Percentiles rank a stretch among this genome's conserved stretches.
Conservation (phyloP, 2,888 invertebrate species). For the Lumbricus terrestris region DNA sequence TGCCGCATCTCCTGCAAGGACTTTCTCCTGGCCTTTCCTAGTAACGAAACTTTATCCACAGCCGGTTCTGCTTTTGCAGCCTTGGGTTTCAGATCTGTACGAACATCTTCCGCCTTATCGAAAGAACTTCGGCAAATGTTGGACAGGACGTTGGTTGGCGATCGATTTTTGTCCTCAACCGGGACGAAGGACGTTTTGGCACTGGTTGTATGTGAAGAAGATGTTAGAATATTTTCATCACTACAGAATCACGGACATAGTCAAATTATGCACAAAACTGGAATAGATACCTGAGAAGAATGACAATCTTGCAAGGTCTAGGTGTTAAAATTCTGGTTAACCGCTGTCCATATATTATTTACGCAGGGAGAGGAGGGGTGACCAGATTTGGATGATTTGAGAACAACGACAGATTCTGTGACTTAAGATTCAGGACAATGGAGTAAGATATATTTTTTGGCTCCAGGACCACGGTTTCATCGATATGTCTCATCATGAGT, state of each 20-base stretch:
- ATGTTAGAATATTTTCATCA: background rate
- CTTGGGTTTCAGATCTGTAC: background rate
- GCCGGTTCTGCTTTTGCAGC: background rate
- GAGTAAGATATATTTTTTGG: no score
- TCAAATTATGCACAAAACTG: background rate
- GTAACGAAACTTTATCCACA: background rate
- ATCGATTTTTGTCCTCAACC: background rate
- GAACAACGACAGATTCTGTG: no score
- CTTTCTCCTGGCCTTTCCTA: conserved; percentile 17
- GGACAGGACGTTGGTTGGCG: background rate
- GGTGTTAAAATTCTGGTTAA: no score
- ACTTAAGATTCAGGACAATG: background rate
- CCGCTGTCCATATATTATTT: no score
- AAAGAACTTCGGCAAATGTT: background rate
- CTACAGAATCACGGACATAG: background rate
- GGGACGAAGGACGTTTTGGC: background rate
- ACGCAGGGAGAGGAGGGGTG: no score
- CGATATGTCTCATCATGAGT: background rate
- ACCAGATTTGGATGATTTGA: no score
- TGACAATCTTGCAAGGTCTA: background rate
- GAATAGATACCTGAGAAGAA: background rate
- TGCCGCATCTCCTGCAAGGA: conserved; percentile 14
- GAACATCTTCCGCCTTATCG: background rate
- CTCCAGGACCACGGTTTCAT: no score
- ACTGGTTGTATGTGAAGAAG: background rate